Percentiles rank a stretch among this genome's conserved stretches.
Evolutionary conservation across 2,888 invertebrate species (phyloP).

Genomic region (Julus scanicus): DNA sequence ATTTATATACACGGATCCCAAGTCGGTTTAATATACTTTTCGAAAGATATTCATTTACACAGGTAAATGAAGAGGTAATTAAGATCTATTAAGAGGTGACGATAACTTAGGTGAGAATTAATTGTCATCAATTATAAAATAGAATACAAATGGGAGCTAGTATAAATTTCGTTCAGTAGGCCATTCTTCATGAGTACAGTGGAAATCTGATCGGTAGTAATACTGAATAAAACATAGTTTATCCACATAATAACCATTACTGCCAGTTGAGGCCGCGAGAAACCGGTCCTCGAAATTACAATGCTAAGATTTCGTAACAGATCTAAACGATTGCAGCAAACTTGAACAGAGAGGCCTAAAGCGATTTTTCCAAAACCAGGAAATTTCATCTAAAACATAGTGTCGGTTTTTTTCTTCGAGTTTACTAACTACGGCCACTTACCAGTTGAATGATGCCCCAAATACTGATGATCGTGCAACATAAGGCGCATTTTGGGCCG

Average conservation of each 20-base stretch:
- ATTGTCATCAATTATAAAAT: too few species aligned
- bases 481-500: slow-evolving; percentile 92
- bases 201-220: too few species aligned
- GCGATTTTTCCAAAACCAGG: background rate
- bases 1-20: too few species aligned
- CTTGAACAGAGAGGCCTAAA: background rate
- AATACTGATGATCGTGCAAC: slow-evolving; percentile 87
- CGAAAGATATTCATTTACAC: too few species aligned
- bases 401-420: slow-evolving; percentile 61
- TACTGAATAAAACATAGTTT: too few species aligned
- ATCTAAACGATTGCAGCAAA: slow-evolving; percentile 17
- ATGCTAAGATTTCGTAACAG: slow-evolving; percentile 19
- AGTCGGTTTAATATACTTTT: too few species aligned
- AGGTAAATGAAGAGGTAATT: too few species aligned
- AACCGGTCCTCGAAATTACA: slow-evolving; percentile 49
- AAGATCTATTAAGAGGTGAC: too few species aligned
- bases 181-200: too few species aligned
- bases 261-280: background rate
- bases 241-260: background rate
- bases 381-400: background rate
- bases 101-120: too few species aligned
- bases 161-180: too few species aligned
- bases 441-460: slow-evolving; percentile 97
- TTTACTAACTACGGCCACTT: slow-evolving; percentile 62
- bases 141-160: too few species aligned